These are phyloP conservation scores for Hymenochirus boettgeri DNA, from an alignment of 2,113 vertebrate genomes.

Conservation along the genomic window DNA sequence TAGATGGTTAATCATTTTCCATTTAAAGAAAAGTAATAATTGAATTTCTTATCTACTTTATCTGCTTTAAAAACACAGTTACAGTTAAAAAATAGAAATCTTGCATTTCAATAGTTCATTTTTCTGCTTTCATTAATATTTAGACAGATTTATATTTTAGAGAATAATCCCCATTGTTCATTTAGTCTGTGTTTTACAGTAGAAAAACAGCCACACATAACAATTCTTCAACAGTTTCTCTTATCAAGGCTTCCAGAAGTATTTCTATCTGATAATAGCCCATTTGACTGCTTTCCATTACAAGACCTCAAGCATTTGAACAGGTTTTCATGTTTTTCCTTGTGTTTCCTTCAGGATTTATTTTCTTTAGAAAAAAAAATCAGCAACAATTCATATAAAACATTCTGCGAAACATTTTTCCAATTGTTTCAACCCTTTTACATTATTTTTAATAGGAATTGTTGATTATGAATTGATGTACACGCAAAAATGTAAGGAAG, in stretches of 20 bases:
- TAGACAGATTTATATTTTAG: slow-evolving; percentile 21
- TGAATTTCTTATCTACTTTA: background rate
- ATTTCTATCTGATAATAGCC: background rate
- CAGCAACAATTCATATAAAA: too few species aligned
- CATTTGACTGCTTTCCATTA: slow-evolving; percentile 2
- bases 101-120: background rate
- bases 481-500: too few species aligned
- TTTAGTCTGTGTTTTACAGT: background rate
- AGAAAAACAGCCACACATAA: background rate
- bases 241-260: slow-evolving; percentile 24
- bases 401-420: too few species aligned
- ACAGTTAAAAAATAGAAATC: background rate
- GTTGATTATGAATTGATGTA: too few species aligned
- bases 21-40: too few species aligned
- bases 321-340: background rate
- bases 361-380: background rate
- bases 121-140: background rate
- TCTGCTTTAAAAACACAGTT: background rate
- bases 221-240: slow-evolving; percentile 4
- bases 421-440: too few species aligned
- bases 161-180: slow-evolving; percentile 13
- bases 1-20: too few species aligned
- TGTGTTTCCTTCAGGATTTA: slow-evolving; percentile 4
- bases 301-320: background rate
- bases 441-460: too few species aligned